Conservation (phyloP, 2,797 vertebrate species). For the Leptoclinus maculatus region DNA sequence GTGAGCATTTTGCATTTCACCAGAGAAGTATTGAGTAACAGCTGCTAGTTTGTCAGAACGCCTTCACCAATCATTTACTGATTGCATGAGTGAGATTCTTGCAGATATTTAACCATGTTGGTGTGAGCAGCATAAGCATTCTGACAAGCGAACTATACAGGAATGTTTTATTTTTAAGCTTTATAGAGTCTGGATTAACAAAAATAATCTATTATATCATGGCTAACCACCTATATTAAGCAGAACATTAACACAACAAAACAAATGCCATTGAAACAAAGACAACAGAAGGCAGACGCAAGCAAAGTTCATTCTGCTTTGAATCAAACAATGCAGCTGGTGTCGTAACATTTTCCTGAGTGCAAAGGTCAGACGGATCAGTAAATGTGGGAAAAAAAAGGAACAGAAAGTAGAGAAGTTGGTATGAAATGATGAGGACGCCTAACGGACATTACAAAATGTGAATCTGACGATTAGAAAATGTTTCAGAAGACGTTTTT, state of each 20-base stretch:
- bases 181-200: slow-evolving; percentile 56
- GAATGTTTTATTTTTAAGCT: slow-evolving; percentile 49
- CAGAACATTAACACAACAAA: slow-evolving; percentile 38
- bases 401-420: not conserved
- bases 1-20: slow-evolving; percentile 57
- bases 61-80: slow-evolving; percentile 45
- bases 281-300: slow-evolving; percentile 37
- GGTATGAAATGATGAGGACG: not conserved
- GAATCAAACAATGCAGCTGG: slow-evolving; percentile 67
- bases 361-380: slow-evolving; percentile 66
- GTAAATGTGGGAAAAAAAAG: slow-evolving; percentile 23
- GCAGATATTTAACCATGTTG: slow-evolving; percentile 45
- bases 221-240: slow-evolving; percentile 39
- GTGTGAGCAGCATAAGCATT: slow-evolving; percentile 47
- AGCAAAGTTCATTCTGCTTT: slow-evolving; percentile 42
- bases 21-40: slow-evolving; percentile 24
- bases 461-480: not conserved
- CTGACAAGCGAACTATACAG: slow-evolving; percentile 44
- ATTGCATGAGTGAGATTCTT: slow-evolving; percentile 26
- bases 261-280: slow-evolving; percentile 23
- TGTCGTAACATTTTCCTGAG: slow-evolving; percentile 78
- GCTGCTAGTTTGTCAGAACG: slow-evolving; percentile 41
- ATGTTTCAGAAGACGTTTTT: not conserved
- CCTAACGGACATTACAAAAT: not conserved
- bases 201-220: slow-evolving; percentile 57